These are phyloP conservation scores for Sphenopsis melanotis DNA, from an alignment of 2,797 vertebrate species.

Conservation along the genomic window DNA sequence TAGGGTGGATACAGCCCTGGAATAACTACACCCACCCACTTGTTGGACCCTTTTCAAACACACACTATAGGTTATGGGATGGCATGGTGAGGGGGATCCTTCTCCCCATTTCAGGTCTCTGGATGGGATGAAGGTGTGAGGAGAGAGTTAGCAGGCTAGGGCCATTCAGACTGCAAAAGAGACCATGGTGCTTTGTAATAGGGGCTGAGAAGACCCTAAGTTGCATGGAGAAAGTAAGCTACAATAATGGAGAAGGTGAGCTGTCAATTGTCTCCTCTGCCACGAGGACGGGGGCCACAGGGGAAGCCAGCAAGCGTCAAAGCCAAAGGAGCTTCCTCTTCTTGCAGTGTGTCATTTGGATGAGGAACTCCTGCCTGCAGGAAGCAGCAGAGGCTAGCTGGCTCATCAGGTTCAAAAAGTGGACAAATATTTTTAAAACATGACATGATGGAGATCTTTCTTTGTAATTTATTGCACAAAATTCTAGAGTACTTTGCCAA, in stretches of 20 bases:
- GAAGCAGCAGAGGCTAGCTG: neutral
- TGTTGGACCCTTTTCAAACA: neutral
- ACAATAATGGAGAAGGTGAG: neutral
- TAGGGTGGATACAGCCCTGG: constrained; percentile 7
- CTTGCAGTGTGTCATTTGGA: neutral
- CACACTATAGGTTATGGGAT: neutral
- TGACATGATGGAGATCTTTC: neutral
- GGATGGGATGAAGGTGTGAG: neutral
- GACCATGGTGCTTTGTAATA: accelerated
- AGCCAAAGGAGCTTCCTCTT: neutral
- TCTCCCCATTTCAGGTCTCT: neutral
- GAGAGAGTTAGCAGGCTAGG: neutral
- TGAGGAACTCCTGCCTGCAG: neutral
- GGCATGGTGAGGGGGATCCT: accelerated
- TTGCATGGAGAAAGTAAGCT: neutral
- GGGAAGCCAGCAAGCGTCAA: neutral
- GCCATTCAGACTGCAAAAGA: neutral
- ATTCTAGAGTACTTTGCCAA: neutral
- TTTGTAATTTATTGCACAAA: neutral
- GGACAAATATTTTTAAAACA: neutral
- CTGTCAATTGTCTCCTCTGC: neutral
- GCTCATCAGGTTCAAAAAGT: neutral
- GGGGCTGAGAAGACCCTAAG: neutral
- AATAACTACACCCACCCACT: neutral
- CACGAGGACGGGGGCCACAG: accelerated